Conservation (phyloP, 2,113 vertebrate species). For the Conger conger region DNA sequence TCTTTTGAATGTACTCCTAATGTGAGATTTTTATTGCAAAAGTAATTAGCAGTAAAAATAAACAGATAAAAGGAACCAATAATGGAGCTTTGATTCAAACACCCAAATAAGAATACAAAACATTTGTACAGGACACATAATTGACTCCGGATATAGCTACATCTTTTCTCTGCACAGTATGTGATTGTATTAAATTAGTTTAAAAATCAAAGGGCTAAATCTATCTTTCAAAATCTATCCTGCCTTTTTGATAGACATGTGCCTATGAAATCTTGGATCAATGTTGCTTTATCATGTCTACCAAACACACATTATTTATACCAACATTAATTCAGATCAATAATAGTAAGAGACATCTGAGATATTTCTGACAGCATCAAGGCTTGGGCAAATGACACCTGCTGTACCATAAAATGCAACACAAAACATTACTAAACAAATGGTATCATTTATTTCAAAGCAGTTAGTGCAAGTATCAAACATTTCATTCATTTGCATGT, state of each 20-base stretch:
- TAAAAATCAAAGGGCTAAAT: slow-evolving; percentile 5
- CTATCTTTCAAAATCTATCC: not conserved
- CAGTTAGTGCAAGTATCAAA: not conserved
- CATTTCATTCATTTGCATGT: not conserved
- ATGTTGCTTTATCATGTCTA: slow-evolving; percentile 16
- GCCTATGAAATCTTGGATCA: not conserved
- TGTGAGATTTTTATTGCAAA: slow-evolving; percentile 40
- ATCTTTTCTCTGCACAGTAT: not conserved
- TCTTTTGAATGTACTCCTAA: slow-evolving; percentile 58
- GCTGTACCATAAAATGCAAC: not conserved
- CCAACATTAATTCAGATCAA: not conserved
- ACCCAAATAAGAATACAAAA: slow-evolving; percentile 20
- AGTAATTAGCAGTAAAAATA: slow-evolving; percentile 68
- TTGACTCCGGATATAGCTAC: not conserved
- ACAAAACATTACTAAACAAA: not conserved
- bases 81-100: slow-evolving; percentile 31
- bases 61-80: slow-evolving; percentile 31
- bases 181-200: not conserved
- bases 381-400: not conserved
- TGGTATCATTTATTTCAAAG: not conserved
- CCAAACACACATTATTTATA: slow-evolving; percentile 19
- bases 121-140: not conserved
- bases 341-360: not conserved
- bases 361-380: not conserved
- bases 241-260: not conserved